These are phyloP conservation scores for Gavialis gangeticus DNA, from an alignment of 2,113 vertebrate species.

Conservation along the genomic window DNA sequence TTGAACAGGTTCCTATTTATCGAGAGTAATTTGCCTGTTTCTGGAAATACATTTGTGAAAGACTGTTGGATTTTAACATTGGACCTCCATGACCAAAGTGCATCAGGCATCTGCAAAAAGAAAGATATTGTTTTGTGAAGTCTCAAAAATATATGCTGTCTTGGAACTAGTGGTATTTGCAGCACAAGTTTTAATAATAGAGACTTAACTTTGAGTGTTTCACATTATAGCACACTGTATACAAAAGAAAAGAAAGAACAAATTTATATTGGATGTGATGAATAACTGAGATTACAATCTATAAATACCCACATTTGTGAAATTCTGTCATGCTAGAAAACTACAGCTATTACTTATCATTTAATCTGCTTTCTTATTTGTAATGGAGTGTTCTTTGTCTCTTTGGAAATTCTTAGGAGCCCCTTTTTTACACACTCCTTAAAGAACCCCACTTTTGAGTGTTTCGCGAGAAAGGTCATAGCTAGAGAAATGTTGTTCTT, in stretches of 20 bases:
- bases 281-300: constrained; percentile 5
- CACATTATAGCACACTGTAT: neutral
- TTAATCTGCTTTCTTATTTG: neutral
- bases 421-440: neutral
- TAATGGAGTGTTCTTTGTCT: neutral
- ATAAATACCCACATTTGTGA: neutral
- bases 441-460: neutral
- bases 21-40: neutral
- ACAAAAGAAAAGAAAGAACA: neutral
- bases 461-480: neutral
- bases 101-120: neutral
- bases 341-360: neutral
- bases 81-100: neutral
- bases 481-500: neutral
- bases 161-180: neutral
- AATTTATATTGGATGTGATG: neutral
- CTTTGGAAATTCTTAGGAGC: neutral
- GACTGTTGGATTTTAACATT: neutral
- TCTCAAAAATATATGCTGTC: neutral
- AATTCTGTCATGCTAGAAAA: neutral
- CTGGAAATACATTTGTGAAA: neutral
- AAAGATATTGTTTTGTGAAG: constrained; percentile 13
- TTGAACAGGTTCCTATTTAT: neutral
- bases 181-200: neutral
- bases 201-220: neutral